Conservation (phyloP, 2,797 vertebrate species). For the Oreortyx pictus region DNA sequence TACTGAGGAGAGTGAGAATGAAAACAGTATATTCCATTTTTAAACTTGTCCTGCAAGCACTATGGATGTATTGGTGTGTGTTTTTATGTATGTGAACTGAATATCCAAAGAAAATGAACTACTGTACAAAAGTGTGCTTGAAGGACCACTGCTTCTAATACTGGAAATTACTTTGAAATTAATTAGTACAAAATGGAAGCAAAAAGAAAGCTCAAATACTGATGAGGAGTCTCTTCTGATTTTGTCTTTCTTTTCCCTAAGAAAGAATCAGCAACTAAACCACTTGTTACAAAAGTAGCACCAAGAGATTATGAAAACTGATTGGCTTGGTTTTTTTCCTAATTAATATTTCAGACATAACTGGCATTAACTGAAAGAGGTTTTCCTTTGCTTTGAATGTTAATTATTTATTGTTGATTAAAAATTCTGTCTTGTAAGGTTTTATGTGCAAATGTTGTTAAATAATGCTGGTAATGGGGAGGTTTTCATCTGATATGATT, state of each 20-base stretch:
- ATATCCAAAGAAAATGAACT: background rate
- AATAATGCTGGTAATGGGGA: background rate
- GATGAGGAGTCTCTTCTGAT: background rate
- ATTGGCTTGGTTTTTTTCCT: background rate
- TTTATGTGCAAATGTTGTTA: background rate
- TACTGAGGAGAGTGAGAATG: background rate
- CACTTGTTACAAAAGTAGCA: background rate
- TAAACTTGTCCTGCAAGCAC: background rate
- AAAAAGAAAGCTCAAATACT: background rate
- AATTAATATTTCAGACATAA: background rate
- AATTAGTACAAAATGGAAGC: background rate
- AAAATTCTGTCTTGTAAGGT: background rate
- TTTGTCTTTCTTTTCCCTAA: background rate
- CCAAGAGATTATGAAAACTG: background rate
- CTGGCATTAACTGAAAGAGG: slow-evolving; percentile 34
- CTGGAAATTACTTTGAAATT: background rate
- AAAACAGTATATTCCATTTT: background rate
- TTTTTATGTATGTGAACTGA: background rate
- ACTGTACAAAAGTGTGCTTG: background rate
- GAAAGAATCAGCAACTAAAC: background rate
- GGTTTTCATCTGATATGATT: background rate
- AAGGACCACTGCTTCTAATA: background rate
- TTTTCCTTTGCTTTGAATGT: background rate
- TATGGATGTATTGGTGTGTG: accelerated
- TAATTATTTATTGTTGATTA: background rate